phyloP scores from a whole-genome alignment of 1,140 invertebrate species.

The Drosophila ficusphila region DNA sequence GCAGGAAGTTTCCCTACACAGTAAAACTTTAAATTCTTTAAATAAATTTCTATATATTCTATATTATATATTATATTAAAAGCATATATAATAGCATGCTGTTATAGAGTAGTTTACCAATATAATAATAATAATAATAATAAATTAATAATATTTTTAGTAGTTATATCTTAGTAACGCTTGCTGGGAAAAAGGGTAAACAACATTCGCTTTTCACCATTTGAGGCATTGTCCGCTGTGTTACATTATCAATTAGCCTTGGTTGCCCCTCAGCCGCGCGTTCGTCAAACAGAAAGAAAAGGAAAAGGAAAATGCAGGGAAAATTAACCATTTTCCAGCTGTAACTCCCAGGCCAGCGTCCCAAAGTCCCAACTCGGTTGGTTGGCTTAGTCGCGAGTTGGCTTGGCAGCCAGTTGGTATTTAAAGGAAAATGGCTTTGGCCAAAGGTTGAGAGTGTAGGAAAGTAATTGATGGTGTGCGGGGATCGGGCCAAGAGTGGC shows the following conservation, averaged over 20 bases:
- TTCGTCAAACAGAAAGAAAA: slow-evolving; percentile 44
- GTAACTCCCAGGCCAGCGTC: slow-evolving; percentile 24
- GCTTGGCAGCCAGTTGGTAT: slow-evolving; percentile 52
- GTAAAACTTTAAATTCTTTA: too few relatives aligned
- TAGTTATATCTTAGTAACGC: not conserved
- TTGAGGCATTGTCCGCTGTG: slow-evolving; percentile 4
- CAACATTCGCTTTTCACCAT: slow-evolving; percentile 13
- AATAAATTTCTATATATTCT: not conserved
- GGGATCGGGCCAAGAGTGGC: slow-evolving; percentile 12
- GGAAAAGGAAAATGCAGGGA: slow-evolving; percentile 41
- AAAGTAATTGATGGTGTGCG: slow-evolving; percentile 24
- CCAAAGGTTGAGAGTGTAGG: slow-evolving; percentile 44
- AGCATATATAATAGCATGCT: too few relatives aligned
- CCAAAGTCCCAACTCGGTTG: not conserved
- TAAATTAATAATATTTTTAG: too few relatives aligned
- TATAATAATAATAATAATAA: too few relatives aligned
- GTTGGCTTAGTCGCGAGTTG: slow-evolving; percentile 12
- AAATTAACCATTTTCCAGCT: slow-evolving; percentile 52
- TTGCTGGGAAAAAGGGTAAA: slow-evolving; percentile 4
- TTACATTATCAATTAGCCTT: slow-evolving; percentile 76
- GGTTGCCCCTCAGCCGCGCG: slow-evolving; percentile 44
- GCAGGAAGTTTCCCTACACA: too few relatives aligned
- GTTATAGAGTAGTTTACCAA: too few relatives aligned
- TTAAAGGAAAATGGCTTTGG: slow-evolving; percentile 61
- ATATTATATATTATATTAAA: not conserved